Percentiles rank a stretch among this genome's conserved stretches.
Conservation (phyloP, 2,888 invertebrate genomes). For the Lithodes maja region DNA sequence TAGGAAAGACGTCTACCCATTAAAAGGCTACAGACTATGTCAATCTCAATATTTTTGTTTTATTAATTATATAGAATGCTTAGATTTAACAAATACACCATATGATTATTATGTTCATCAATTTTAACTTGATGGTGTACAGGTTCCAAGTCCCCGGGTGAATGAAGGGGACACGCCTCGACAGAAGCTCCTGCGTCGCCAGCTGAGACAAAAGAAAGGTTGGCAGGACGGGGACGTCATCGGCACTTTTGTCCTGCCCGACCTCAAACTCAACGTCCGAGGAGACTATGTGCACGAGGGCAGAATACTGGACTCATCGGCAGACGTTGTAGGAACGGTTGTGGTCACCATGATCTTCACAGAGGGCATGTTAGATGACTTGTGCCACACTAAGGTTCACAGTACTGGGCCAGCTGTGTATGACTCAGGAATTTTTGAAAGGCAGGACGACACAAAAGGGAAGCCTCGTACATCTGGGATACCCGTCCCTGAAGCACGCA, state of each 20-base stretch:
- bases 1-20: no score
- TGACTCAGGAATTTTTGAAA: neutral
- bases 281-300: conserved; percentile 56
- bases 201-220: conserved; percentile 51
- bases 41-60: no score
- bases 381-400: conserved; percentile 42
- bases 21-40: no score
- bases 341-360: conserved; percentile 54
- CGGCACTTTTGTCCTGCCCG: conserved; percentile 51
- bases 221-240: conserved; percentile 58
- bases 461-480: conserved; percentile 44
- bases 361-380: conserved; percentile 51
- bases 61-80: no score
- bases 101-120: no score
- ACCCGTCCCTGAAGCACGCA: conserved; percentile 30
- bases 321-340: conserved; percentile 50
- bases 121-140: no score
- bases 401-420: neutral
- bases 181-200: conserved; percentile 45
- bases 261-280: conserved; percentile 50
- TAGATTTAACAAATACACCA: no score
- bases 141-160: conserved; percentile 19
- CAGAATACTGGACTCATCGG: conserved; percentile 47
- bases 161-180: conserved; percentile 43
- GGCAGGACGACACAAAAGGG: neutral